Evolutionary conservation across 2,113 vertebrate genomes (phyloP).

Genomic region (Gymnarchus niloticus): DNA sequence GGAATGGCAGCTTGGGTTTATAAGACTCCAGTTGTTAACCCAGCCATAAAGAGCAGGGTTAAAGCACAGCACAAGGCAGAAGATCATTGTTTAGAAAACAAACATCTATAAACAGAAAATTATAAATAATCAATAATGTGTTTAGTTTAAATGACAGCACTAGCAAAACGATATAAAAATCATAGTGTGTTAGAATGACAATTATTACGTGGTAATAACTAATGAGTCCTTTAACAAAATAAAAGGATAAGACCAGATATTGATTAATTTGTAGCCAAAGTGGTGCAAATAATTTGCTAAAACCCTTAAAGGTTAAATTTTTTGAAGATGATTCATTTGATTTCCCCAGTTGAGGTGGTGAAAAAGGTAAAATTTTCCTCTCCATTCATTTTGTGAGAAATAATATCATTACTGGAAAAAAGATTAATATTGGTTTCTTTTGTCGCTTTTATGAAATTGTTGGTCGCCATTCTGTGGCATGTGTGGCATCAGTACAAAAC

Average conservation of each 20-base stretch:
- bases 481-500: constrained; percentile 36
- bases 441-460: not conserved
- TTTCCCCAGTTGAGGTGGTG: not conserved
- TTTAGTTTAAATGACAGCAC: not conserved
- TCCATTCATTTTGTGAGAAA: not conserved
- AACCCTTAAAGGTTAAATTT: constrained; percentile 7
- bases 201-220: not conserved
- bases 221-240: not conserved
- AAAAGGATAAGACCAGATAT: not conserved
- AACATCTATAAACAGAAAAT: not conserved
- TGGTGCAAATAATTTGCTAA: constrained; percentile 1
- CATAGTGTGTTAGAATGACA: not conserved
- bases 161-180: not conserved
- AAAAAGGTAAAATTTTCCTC: not conserved
- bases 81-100: not conserved
- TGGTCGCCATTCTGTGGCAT: not conserved
- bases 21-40: not conserved
- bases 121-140: not conserved
- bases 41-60: not conserved
- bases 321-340: not conserved
- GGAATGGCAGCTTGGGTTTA: not conserved
- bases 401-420: not conserved
- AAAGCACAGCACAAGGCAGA: not conserved
- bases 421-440: not conserved
- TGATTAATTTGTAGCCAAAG: constrained; percentile 5